phyloP scores from a whole-genome alignment of 2,888 invertebrate genomes.

The Andrena chrysosceles region DNA sequence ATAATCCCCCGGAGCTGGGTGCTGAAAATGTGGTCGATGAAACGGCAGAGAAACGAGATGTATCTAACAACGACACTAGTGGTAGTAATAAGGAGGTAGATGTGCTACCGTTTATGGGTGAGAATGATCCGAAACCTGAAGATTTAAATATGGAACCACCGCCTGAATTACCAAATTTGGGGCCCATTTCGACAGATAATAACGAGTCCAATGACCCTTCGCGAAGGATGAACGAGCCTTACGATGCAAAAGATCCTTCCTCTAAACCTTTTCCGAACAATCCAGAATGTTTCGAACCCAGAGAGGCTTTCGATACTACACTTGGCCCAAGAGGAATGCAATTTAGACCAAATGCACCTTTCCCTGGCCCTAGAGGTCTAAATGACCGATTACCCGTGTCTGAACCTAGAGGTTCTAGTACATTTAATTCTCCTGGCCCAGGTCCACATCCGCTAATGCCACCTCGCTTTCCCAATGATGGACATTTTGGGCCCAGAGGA shows the following conservation, averaged over 20 bases:
- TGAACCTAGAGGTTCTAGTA: constrained; percentile 45
- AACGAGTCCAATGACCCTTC: constrained; percentile 18
- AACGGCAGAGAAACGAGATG: neutral
- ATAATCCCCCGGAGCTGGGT: constrained; percentile 25
- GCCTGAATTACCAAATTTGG: constrained; percentile 80
- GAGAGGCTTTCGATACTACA: constrained; percentile 36
- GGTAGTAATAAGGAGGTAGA: constrained; percentile 68
- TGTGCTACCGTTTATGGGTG: constrained; percentile 81
- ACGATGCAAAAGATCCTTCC: constrained; percentile 42
- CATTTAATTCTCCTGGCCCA: constrained; percentile 30
- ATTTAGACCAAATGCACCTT: constrained; percentile 60
- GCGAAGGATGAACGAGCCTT: constrained; percentile 35
- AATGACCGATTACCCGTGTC: constrained; percentile 56
- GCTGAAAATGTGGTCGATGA: constrained; percentile 25
- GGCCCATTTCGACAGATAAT: constrained; percentile 70
- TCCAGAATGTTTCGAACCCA: constrained; percentile 47
- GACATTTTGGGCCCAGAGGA: constrained; percentile 36
- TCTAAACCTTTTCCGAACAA: constrained; percentile 36
- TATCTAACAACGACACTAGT: constrained; percentile 14
- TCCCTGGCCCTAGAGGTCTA: constrained; percentile 58
- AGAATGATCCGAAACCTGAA: constrained; percentile 81
- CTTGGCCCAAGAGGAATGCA: constrained; percentile 51
- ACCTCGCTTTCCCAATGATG: constrained; percentile 8
- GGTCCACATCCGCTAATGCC: constrained; percentile 32
- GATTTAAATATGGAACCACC: constrained; percentile 83